phyloP scores from a whole-genome alignment of 2,797 vertebrate species.

The Danionella dracula region DNA sequence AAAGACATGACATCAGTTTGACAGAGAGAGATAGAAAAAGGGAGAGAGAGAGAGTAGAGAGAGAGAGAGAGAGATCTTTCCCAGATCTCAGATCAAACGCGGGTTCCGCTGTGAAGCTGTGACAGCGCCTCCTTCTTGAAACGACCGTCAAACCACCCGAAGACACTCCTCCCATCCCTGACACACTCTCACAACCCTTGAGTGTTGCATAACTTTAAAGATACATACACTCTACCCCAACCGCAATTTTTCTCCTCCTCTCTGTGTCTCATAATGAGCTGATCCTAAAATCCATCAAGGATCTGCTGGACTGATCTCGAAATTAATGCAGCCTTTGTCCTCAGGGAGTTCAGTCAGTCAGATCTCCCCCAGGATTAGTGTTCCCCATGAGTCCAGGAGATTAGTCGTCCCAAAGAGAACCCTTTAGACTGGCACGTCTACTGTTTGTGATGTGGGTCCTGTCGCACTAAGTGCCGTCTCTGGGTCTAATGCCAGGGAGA shows the following conservation, averaged over 20 bases:
- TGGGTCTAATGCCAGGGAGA: neutral
- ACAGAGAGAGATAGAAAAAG: slow-evolving; percentile 42
- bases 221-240: neutral
- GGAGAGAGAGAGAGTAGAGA: slow-evolving; percentile 24
- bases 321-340: slow-evolving; percentile 32
- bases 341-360: slow-evolving; percentile 31
- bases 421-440: neutral
- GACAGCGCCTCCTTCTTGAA: slow-evolving; percentile 16
- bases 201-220: slow-evolving; percentile 22
- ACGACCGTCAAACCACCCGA: slow-evolving; percentile 13
- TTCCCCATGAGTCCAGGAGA: slow-evolving; percentile 15
- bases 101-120: slow-evolving; percentile 10
- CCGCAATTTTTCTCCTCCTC: neutral
- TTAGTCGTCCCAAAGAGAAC: slow-evolving; percentile 40
- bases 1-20: neutral
- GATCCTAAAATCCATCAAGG: slow-evolving; percentile 4
- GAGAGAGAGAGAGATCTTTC: neutral
- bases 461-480: neutral
- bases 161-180: neutral
- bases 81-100: slow-evolving; percentile 28
- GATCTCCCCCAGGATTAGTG: slow-evolving; percentile 33
- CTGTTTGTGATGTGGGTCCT: too few relatives aligned
- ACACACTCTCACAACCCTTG: slow-evolving; percentile 1
- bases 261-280: slow-evolving; percentile 4
- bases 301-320: neutral